Conservation (phyloP, 2,797 vertebrate genomes). For the Chrosomus eos region DNA sequence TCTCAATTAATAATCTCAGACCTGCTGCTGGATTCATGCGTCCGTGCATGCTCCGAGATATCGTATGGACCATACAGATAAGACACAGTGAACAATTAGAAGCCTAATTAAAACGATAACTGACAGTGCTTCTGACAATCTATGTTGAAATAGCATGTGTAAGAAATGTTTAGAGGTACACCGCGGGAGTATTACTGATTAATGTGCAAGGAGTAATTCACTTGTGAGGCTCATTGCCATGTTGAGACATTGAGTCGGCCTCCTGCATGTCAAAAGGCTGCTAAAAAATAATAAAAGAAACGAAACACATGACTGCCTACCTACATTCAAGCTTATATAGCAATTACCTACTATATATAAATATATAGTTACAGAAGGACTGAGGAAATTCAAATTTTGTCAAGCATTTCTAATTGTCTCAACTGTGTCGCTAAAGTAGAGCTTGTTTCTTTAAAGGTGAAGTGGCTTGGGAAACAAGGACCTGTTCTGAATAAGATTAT, state of each 20-base stretch:
- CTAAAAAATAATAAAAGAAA: constrained; percentile 44
- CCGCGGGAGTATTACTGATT: constrained; percentile 51
- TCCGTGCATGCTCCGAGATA: constrained; percentile 18
- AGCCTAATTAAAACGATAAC: constrained; percentile 44
- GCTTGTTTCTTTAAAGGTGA: background rate
- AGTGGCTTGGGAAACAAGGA: background rate
- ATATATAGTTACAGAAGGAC: background rate
- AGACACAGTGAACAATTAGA: constrained; percentile 50
- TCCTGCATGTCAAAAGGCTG: constrained; percentile 51
- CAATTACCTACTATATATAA: no score
- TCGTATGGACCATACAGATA: constrained; percentile 48
- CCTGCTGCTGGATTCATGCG: constrained; percentile 59
- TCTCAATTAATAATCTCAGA: constrained; percentile 77
- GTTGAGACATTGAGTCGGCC: constrained; percentile 67
- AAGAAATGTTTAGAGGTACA: constrained; percentile 25
- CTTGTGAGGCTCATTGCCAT: constrained; percentile 67
- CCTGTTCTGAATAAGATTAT: background rate
- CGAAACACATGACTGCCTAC: constrained; percentile 61
- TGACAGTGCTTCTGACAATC: constrained; percentile 39
- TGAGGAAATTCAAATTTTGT: background rate
- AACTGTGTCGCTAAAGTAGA: background rate
- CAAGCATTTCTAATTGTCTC: background rate
- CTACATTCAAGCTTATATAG: no score
- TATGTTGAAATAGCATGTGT: constrained; percentile 16
- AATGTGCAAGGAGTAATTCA: constrained; percentile 71